Evolutionary conservation across 2,797 vertebrate genomes (phyloP), one percentile per base, ranked within the genome.

Genomic region (Lithobates sylvaticus): DNA sequence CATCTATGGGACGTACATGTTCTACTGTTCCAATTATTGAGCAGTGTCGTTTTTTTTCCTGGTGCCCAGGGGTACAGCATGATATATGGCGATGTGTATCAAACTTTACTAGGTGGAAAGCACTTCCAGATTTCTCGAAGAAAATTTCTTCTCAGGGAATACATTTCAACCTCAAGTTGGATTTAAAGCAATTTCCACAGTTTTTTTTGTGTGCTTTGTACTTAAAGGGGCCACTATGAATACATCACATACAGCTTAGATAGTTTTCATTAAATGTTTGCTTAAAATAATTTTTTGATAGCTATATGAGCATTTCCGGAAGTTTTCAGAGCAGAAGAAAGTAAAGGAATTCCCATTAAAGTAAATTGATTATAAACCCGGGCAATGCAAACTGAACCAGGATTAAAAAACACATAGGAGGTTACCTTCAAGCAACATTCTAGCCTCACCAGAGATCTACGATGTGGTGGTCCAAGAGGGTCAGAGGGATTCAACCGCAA

Each of bases 1-100:
- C 26, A 50, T 61, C 69, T 64, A 81, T 73, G 16, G 32, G 71
- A 73, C 79, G 39, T 42, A 61, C 79, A 34, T 42, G 26, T 27
- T 81, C 79, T 42, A 73, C 54, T 73, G 70, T 72, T 73, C 71
- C n/a, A 23, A 44, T 73, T 65, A 65, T 23, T 72, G 44, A 81
- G 68, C 29, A 6, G 15, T 16, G 79, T 69, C 42, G 79, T 54
- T 54, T 54, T 68, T 32, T 64, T 54, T 73, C 21, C 27, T 54
- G 6, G 67, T n/a, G 78, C 79, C 79, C 79, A 73, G 50, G 79
- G 79, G 79, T 61, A 61, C 15, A 65, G 32, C 69, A 18, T 72
- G 29, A 81, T 54, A 64, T 81, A 81, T 21, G 69, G 79, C 26
- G 79, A 72, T 81, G 79, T 81, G 44, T 81, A 81, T 81, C 79